Percentiles rank a stretch among this genome's conserved stretches.
Conservation (phyloP, 53 echinoderm and acorn worm species). For the Actinopyga echinites region DNA sequence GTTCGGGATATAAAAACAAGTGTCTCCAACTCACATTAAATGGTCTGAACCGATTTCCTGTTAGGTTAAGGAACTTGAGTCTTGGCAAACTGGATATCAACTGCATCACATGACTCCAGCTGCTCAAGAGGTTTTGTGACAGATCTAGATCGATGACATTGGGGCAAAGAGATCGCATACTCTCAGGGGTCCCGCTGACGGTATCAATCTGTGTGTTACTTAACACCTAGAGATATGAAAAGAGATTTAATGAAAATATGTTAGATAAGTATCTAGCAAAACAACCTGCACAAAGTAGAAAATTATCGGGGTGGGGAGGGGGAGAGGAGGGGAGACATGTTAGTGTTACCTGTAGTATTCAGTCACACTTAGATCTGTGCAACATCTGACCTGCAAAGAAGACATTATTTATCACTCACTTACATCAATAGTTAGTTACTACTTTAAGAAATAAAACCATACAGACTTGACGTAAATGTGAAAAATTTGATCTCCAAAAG, state of each 20-base stretch:
- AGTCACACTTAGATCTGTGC: too few relatives aligned
- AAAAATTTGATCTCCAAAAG: too few relatives aligned
- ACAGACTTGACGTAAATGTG: too few relatives aligned
- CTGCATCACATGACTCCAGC: constrained; percentile 69
- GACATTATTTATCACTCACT: too few relatives aligned
- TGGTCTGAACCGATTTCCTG: constrained; percentile 60
- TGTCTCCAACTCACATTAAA: constrained; percentile 14
- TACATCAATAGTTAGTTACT: too few relatives aligned
- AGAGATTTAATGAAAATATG: not conserved
- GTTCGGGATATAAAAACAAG: too few relatives aligned
- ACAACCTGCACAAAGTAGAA: too few relatives aligned
- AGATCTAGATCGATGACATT: constrained; percentile 87
- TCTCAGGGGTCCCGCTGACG: constrained; percentile 61
- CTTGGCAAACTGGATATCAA: constrained; percentile 70
- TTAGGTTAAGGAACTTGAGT: constrained; percentile 83
- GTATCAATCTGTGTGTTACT: constrained; percentile 51
- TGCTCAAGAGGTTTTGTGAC: constrained; percentile 63
- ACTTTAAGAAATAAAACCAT: too few relatives aligned
- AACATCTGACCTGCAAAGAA: too few relatives aligned
- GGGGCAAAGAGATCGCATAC: constrained; percentile 73
- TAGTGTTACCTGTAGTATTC: too few relatives aligned
- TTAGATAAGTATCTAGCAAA: not conserved
- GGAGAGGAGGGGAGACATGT: too few relatives aligned
- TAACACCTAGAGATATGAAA: constrained; percentile 54
- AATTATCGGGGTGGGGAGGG: too few relatives aligned